Base-by-base conservation (phyloP, 1,140 invertebrate genomes). In the Drosophila bocki region DNA sequence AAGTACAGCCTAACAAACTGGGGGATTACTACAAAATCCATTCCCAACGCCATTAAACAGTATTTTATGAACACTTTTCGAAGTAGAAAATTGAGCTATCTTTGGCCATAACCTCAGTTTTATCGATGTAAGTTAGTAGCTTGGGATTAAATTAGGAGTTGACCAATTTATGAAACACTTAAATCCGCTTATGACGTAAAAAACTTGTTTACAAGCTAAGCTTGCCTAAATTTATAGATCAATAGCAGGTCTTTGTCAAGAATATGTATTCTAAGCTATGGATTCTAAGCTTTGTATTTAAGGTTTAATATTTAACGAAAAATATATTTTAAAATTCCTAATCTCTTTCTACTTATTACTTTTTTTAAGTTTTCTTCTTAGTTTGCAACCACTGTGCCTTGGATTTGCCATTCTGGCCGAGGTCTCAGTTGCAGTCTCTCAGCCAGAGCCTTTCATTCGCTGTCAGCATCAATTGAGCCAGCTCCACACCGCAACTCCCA, bases 401-500 rank as follows among this genome's bases (percentile, higher is more conserved):
- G 54, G 17, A 12, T 53, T 51, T 32, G 51, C 69, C 35, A 37
- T 59, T 50, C 69, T 60, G 37, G 32, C 44, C 68, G 29, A 37
- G 71, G 56, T 60, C 75, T 64, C 59, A 72, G 75, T 75, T 75
- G 71, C 74, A 64, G 62, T 51, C 47, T 57, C 69, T 59, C 61
- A 53, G 69, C 77, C 77, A 75, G 57, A 63, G 80, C 85, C 85
- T 90, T 90, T 90, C 86, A 91, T 91, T 91, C 75, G 85, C 85
- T 90, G 85, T 90, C 85, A 90, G 85, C 85, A 88, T 90, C 85
- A 91, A 90, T 90, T 90, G 81, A 80, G 86, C 53, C 85, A 70
- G 85, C 77, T 60, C 68, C 45, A 33, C 67, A 72, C 82, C 74
- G 61, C 82, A 53, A 63, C 53, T 56, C 53, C 53, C 44, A 13